A percentile compares a stretch with the other conserved stretches of the same genome.
Conservation (phyloP, 2,797 vertebrate species). For the Oreochromis mossambicus region DNA sequence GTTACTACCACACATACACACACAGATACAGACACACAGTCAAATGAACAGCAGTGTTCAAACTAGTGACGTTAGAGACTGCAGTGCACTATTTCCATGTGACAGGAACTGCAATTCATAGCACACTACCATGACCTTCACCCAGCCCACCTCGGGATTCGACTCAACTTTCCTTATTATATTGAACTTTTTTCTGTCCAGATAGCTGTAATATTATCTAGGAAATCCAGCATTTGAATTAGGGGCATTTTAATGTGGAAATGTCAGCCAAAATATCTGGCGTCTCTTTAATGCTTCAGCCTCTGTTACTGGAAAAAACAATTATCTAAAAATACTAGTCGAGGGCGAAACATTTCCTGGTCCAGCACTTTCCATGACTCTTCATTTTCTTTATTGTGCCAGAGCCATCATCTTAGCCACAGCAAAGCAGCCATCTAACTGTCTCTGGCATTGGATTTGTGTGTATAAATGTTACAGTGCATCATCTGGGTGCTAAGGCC, state of each 20-base stretch:
- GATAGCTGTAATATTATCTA: background rate
- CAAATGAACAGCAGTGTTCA: background rate
- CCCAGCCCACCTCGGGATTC: background rate
- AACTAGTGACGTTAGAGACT: background rate
- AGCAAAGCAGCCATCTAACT: conserved; percentile 18
- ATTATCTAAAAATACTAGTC: background rate
- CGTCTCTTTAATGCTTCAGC: background rate
- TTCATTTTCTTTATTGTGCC: background rate
- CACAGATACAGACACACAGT: background rate
- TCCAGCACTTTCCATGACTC: background rate
- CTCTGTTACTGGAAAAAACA: background rate
- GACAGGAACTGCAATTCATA: conserved; percentile 46
- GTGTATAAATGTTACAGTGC: background rate
- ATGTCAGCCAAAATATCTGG: background rate
- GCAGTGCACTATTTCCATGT: conserved; percentile 22
- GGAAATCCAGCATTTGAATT: background rate
- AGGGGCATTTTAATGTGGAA: background rate
- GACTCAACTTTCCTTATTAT: background rate
- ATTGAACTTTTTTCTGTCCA: background rate
- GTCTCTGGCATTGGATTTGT: conserved; percentile 6
- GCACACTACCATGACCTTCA: conserved; percentile 40
- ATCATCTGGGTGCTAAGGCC: background rate
- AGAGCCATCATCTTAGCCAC: background rate
- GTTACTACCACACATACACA: background rate
- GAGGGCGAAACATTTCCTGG: background rate